A percentile compares a stretch with the other conserved stretches of the same genome.
These are phyloP conservation scores for Pygmarrhopalites habei DNA, from an alignment of 1,140 invertebrate species.

Conservation along the genomic window DNA sequence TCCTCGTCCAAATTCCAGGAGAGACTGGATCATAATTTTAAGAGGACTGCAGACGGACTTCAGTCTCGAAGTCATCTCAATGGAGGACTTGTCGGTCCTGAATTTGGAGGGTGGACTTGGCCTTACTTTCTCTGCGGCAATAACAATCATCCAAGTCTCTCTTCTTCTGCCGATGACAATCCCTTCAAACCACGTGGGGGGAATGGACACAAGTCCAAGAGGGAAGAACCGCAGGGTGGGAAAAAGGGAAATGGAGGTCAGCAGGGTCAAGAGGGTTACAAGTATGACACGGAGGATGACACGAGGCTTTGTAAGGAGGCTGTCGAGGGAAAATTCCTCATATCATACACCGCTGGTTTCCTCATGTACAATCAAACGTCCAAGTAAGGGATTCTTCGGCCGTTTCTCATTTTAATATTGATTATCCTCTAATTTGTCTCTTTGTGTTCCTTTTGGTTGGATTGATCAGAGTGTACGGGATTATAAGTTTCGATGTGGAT, in stretches of 20 bases:
- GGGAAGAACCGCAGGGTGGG: too few relatives aligned
- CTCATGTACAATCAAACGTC: conserved; percentile 8
- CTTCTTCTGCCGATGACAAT: too few relatives aligned
- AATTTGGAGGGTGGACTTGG: conserved; percentile 23
- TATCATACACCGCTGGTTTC: conserved; percentile 29
- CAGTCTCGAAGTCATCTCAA: too few relatives aligned
- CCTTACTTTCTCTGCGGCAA: conserved; percentile 26
- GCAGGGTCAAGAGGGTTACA: neutral
- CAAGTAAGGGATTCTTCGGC: neutral
- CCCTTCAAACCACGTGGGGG: too few relatives aligned
- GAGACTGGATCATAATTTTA: too few relatives aligned
- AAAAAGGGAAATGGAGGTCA: neutral
- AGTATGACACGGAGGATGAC: neutral
- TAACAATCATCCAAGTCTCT: too few relatives aligned
- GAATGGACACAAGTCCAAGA: too few relatives aligned
- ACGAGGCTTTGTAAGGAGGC: too few relatives aligned
- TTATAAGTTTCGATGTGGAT: conserved; percentile 32
- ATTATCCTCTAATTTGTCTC: neutral
- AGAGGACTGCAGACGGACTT: too few relatives aligned
- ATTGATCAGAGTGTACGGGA: neutral
- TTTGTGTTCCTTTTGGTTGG: neutral
- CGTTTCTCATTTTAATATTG: neutral
- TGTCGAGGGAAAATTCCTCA: conserved; percentile 13
- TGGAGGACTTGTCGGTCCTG: neutral
- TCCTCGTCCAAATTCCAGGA: too few relatives aligned